Base-by-base conservation (phyloP, 2,888 invertebrate genomes). In the Odontocolon sp. region DNA sequence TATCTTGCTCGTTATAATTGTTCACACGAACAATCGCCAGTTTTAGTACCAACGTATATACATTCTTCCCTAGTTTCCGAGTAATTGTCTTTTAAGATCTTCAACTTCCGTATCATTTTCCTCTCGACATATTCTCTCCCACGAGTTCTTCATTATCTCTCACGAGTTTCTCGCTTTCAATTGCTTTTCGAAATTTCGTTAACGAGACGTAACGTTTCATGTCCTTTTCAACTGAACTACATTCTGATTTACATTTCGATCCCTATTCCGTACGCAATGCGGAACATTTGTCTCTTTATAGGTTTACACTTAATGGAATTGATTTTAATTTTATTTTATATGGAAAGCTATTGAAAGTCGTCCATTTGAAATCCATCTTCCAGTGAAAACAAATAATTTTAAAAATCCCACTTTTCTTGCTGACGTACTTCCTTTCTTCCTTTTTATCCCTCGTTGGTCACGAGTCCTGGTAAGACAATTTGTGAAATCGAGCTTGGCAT, bases 401-500 rank as follows among this genome's bases (percentile, higher is more conserved):
- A n/a, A 23, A 23, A 57, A 57, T 38, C 4, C n/a, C 33, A 57
- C 38, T 57, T 38, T 11, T 36, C n/a, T 11, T 16, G 5, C 5
- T n/a, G 6, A 8, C 36, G 9, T 2, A 11, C 42, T 2, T 3
- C 47, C 8, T n/a, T 47, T 47, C 21, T 33, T 33, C 31, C n/a
- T 8, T 56, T 6, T 6, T n/a, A 5, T 6, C 26, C 3, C 9
- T 33, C 33, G 9, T 40, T n/a, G 40, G 54, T 36, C 21, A 57
- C 66, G 52, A 52, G 42, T 31, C 52, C 9, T 47, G 31, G 33
- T 59, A 28, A n/a, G 64, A 69, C 66, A 70, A 70, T 76, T 70
- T 76, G 64, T 76, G 45, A 70, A 76, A 66, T 66, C 66, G 66
- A 61, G 50, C 31, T 64, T 66, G 36, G 45, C 26, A 28, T 47